A percentile compares a stretch with the other conserved stretches of the same genome.
Evolutionary conservation across 2,113 vertebrate species (phyloP).

Genomic region (Diadophis punctatus): DNA sequence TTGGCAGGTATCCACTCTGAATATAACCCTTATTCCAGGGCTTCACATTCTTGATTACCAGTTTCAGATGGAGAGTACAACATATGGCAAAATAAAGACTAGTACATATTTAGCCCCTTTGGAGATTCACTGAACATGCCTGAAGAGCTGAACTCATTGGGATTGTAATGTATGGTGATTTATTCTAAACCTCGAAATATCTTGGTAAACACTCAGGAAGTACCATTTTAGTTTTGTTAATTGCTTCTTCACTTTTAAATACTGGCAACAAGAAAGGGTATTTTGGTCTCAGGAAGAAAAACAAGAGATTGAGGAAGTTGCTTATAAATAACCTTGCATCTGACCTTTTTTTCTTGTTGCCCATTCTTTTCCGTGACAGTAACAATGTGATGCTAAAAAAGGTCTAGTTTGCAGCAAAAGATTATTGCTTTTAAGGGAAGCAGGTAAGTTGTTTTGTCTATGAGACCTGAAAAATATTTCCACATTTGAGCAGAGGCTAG

Average conservation of each 20-base stretch:
- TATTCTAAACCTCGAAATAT: background rate
- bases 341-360: constrained; percentile 11
- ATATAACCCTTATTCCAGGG: background rate
- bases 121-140: background rate
- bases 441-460: background rate
- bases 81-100: background rate
- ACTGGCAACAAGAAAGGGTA: background rate
- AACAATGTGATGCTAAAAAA: background rate
- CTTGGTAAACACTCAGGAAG: background rate
- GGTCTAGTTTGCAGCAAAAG: background rate
- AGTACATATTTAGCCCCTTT: background rate
- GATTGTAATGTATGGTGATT: background rate
- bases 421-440: background rate
- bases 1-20: background rate
- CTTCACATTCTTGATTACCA: background rate
- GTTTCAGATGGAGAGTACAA: background rate
- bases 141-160: background rate
- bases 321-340: constrained; percentile 19
- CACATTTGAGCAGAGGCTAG: background rate
- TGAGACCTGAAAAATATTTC: background rate
- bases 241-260: constrained; percentile 29
- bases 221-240: constrained; percentile 16
- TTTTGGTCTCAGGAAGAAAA: constrained; percentile 20
- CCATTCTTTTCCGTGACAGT: constrained; percentile 24
- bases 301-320: constrained; percentile 14